Base-by-base conservation (phyloP, 2,113 vertebrate genomes). In the Pedetes capensis region DNA sequence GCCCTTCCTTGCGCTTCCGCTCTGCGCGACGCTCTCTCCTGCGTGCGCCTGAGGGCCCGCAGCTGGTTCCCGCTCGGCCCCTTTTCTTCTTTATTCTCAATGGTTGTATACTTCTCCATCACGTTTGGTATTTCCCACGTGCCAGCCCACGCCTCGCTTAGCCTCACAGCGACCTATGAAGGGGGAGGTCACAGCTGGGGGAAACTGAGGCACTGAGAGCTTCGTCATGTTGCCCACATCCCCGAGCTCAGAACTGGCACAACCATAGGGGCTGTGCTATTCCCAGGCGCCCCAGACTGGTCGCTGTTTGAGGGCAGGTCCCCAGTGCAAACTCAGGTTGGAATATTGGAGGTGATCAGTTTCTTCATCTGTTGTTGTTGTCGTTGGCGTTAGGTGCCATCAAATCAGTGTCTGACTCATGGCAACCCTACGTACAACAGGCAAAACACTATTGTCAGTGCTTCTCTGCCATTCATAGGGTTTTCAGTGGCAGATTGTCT, bases 31-130 rank as follows among this genome's bases (percentile, higher is more conserved):
- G 61, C 22, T 59, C 23, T 72, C 53, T 20, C 42, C 68, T 59
- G 0, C 0, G 23, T n/a, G 18, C 34, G 59, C 25, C 42, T 34
- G 3, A 22, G 47, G 37, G 53, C 47, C 69, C 1, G 0, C 17
- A 25, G 20, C 85, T 79, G 6, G 68, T 23, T 39, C 37, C n/a
- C 32, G 37, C 61, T 55, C 0, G 2, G 47, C n/a, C 44, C n/a
- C 29, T 11, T 14, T 55, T 34, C 29, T 37, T 20, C 34, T 44
- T 8, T 29, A 2, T 47, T 7, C 80, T 66, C 25, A 23, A 39
- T 49, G 47, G 69, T 5, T 66, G 4, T 47, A 71, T 57, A 13
- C 53, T 23, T 61, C 42, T 32, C 47, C 5, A 1, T 55, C 61
- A 22, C 32, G 3, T 4, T 18, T 20, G 16, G 53, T 34, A 37